phyloP scores from a whole-genome alignment of 1,140 invertebrate genomes.

The Bombus balteatus region DNA sequence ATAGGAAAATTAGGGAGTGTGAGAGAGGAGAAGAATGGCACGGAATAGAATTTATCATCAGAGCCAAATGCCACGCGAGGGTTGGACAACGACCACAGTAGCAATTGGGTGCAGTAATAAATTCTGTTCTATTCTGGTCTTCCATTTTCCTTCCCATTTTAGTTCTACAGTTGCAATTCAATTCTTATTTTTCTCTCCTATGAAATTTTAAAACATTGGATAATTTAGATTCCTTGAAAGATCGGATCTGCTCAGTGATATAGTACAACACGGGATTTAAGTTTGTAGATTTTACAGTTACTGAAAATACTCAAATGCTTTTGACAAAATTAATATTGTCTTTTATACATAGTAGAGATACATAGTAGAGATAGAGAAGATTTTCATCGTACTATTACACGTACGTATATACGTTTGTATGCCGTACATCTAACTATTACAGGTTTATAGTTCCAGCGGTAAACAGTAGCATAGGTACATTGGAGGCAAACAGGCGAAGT shows the following conservation, averaged over 20 bases:
- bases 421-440: too few species aligned
- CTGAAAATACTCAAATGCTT: background rate
- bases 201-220: background rate
- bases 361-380: background rate
- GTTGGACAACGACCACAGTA: background rate
- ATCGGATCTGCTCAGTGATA: background rate
- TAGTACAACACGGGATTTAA: background rate
- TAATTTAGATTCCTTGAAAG: background rate
- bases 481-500: background rate
- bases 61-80: slow-evolving; percentile 10
- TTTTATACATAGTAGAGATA: background rate
- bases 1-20: slow-evolving; percentile 6
- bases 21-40: background rate
- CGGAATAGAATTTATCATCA: slow-evolving; percentile 25
- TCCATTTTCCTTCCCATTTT: background rate
- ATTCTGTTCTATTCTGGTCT: slow-evolving; percentile 4
- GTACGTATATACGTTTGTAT: background rate
- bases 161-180: background rate
- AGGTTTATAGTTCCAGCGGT: too few species aligned
- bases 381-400: background rate
- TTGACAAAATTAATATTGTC: background rate
- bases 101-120: slow-evolving; percentile 14
- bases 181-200: background rate
- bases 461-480: too few species aligned
- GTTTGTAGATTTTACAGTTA: background rate